phyloP scores from a whole-genome alignment of 2,888 invertebrate species.

The Cephus sareptanus region DNA sequence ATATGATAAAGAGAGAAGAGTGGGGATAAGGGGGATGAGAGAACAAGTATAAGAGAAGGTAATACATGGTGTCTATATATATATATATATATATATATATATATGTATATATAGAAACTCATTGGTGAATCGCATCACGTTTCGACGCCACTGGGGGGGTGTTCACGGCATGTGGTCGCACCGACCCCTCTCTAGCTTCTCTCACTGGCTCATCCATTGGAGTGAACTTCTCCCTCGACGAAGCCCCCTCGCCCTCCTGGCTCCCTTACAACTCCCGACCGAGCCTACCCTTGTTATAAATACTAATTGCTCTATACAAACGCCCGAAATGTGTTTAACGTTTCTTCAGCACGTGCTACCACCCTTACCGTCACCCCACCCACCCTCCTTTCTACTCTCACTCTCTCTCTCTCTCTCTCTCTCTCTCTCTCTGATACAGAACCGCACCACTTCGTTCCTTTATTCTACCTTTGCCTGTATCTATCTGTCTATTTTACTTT shows the following conservation, averaged over 20 bases:
- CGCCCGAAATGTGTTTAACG: conserved; percentile 55
- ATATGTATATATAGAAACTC: conserved; percentile 31
- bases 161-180: conserved; percentile 57
- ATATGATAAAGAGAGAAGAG: conserved; percentile 9
- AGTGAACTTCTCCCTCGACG: conserved; percentile 23
- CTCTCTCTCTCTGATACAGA: not conserved
- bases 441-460: conserved; percentile 2
- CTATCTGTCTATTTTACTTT: conserved; percentile 3
- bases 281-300: conserved; percentile 54
- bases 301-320: conserved; percentile 61
- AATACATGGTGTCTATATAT: not conserved
- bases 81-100: not conserved
- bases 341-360: conserved; percentile 43
- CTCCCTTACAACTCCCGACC: conserved; percentile 29
- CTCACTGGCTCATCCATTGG: conserved; percentile 26
- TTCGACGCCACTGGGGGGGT: conserved; percentile 44
- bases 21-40: conserved; percentile 7
- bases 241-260: conserved; percentile 5
- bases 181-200: conserved; percentile 37
- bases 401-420: too few relatives aligned
- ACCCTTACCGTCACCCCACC: not conserved
- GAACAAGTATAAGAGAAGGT: conserved; percentile 9
- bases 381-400: not conserved
- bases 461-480: conserved; percentile 5
- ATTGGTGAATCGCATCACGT: conserved; percentile 54